Conservation (phyloP, 2,797 vertebrate species). For the Silurus lanzhouensis region DNA sequence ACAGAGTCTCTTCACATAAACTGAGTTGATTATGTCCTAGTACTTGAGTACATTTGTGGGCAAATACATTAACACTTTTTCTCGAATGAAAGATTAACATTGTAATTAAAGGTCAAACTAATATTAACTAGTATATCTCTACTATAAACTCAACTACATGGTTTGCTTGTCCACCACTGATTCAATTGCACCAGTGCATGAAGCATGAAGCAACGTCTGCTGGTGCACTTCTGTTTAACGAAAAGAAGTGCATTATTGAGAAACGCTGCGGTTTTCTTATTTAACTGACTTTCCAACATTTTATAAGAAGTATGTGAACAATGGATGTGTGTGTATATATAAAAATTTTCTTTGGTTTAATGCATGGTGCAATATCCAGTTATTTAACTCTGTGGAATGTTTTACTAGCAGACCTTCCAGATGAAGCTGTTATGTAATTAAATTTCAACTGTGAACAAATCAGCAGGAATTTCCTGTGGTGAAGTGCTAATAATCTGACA, state of each 20-base stretch:
- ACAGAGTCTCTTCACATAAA: no score
- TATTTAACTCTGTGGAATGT: not conserved
- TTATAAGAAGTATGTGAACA: not conserved
- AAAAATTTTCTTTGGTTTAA: not conserved
- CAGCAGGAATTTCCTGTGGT: conserved; percentile 51
- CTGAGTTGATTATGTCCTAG: no score
- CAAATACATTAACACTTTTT: no score
- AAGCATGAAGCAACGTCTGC: not conserved
- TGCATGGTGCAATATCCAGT: not conserved
- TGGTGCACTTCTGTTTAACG: not conserved
- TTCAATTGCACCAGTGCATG: not conserved
- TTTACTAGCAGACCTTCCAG: not conserved
- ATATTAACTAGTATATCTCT: no score
- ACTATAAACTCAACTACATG: no score
- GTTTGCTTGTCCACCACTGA: not conserved
- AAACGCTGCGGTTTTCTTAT: no score
- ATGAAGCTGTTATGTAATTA: conserved; percentile 42
- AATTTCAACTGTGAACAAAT: conserved; percentile 9
- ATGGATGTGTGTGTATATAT: not conserved
- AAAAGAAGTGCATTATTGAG: not conserved
- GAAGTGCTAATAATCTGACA: not conserved
- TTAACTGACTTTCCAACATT: not conserved
- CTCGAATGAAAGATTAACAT: no score
- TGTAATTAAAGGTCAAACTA: no score
- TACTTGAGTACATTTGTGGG: no score